Conservation (phyloP, 1,140 invertebrate genomes). For the Agrypnia vestita region DNA sequence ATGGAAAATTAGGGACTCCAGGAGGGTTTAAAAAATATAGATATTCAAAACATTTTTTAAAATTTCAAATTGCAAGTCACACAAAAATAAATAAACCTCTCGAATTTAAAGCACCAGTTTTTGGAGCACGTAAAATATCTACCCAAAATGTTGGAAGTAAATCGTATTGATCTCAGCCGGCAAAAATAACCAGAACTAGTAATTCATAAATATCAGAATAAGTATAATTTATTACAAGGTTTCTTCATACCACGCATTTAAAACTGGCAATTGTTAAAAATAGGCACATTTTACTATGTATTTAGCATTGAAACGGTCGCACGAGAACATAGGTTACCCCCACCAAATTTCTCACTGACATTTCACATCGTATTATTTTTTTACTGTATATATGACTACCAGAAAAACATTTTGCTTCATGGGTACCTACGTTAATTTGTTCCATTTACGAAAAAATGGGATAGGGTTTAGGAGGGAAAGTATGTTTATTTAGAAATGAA, state of each 20-base stretch:
- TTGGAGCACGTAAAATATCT: no score
- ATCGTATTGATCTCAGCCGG: conserved; percentile 15
- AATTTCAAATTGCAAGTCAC: no score
- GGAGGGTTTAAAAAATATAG: no score
- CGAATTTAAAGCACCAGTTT: no score
- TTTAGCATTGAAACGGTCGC: conserved; percentile 19
- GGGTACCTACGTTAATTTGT: conserved; percentile 3
- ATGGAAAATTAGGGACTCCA: no score
- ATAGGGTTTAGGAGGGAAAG: not conserved
- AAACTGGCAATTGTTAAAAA: conserved; percentile 29
- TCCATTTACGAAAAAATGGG: no score
- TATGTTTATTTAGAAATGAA: no score
- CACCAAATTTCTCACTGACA: conserved; percentile 39
- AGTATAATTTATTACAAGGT: not conserved
- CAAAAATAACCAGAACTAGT: not conserved
- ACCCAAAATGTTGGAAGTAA: not conserved
- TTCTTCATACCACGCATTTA: conserved; percentile 4
- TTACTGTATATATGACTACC: not conserved
- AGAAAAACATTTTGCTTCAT: not conserved
- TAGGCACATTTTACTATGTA: conserved; percentile 31
- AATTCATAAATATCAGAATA: not conserved
- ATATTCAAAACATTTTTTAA: no score
- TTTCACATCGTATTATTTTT: not conserved
- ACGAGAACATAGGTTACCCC: conserved; percentile 11
- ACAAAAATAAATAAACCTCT: no score